These are phyloP conservation scores for Nylanderia fulva DNA, from an alignment of 1,140 invertebrate genomes.

Conservation along the genomic window DNA sequence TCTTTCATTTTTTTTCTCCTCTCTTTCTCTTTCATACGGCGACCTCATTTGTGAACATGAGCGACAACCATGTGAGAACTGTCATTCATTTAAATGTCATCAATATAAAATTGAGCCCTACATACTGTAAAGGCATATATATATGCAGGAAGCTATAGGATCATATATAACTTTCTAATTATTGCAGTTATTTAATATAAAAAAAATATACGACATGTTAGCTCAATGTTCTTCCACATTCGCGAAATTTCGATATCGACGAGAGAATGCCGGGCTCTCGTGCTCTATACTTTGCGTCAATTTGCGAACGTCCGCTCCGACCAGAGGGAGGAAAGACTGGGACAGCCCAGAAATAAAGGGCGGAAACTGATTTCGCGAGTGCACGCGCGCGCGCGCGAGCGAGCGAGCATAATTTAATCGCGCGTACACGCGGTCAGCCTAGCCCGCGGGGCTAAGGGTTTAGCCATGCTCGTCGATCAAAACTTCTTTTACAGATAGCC, in stretches of 20 bases:
- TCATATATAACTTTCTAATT: neutral
- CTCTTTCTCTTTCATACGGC: neutral
- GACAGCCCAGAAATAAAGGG: slow-evolving; percentile 51
- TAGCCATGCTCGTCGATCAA: slow-evolving; percentile 46
- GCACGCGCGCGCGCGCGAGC: neutral
- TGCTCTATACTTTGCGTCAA: slow-evolving; percentile 57
- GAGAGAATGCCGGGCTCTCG: slow-evolving; percentile 7
- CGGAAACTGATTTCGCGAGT: slow-evolving; percentile 59
- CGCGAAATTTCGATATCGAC: slow-evolving; percentile 47
- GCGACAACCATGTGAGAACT: neutral
- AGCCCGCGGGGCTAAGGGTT: slow-evolving; percentile 11
- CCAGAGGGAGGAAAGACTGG: neutral
- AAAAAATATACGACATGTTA: neutral
- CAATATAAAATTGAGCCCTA: neutral
- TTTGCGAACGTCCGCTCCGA: slow-evolving; percentile 22
- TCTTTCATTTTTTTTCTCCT: slow-evolving; percentile 42
- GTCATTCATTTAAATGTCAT: neutral
- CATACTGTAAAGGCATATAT: neutral
- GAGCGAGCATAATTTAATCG: slow-evolving; percentile 56
- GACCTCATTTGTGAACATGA: neutral
- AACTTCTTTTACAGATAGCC: slow-evolving; percentile 68
- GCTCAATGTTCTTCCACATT: slow-evolving; percentile 8
- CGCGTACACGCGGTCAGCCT: slow-evolving; percentile 32
- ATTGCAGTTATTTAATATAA: neutral
- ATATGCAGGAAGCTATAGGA: neutral